These are phyloP conservation scores for Peromyscus eremicus DNA, from an alignment of 2,797 vertebrate genomes.

Conservation along the genomic window DNA sequence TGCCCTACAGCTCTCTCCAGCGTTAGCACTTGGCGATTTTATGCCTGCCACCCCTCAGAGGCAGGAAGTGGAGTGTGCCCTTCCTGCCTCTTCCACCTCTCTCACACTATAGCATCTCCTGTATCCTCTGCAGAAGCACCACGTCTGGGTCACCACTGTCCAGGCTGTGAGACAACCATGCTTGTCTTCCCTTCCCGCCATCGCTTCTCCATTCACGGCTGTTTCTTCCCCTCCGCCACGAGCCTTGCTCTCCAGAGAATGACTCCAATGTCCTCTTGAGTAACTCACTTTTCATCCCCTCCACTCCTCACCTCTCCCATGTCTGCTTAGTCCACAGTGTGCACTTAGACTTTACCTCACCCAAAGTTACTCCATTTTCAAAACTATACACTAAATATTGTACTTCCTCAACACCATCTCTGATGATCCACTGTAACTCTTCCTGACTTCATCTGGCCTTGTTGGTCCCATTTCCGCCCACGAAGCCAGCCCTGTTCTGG, in stretches of 20 bases:
- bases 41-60: neutral
- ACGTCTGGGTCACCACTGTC: neutral
- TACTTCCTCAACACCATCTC: neutral
- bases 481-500: neutral
- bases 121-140: neutral
- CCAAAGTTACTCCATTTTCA: constrained; percentile 14
- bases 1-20: neutral
- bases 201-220: neutral
- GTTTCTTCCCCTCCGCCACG: neutral
- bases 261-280: neutral
- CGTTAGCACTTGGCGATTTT: neutral
- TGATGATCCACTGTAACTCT: neutral
- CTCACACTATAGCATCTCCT: neutral
- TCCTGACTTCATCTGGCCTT: neutral
- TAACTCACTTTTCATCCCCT: accelerated
- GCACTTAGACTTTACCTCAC: neutral
- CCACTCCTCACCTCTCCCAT: neutral
- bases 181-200: no score
- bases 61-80: neutral
- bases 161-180: no score
- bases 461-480: neutral
- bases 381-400: neutral
- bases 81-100: neutral
- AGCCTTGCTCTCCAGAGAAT: neutral
- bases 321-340: neutral